These are phyloP conservation scores for Platyscapa corneri DNA, from an alignment of 1,140 invertebrate species.

Conservation along the genomic window DNA sequence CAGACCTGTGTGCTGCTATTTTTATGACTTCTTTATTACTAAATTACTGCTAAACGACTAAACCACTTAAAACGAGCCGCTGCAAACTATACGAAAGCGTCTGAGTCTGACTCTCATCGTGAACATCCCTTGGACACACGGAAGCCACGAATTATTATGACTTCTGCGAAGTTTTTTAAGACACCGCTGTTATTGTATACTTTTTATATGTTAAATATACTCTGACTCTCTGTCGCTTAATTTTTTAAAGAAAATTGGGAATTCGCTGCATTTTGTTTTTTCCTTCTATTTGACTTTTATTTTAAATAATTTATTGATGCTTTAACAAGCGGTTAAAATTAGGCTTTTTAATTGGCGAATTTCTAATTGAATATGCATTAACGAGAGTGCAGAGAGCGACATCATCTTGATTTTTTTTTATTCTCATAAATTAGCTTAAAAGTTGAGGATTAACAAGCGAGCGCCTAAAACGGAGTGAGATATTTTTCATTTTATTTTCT, in stretches of 20 bases:
- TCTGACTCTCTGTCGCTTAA: not conserved
- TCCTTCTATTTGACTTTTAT: not conserved
- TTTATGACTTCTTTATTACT: slow-evolving; percentile 52
- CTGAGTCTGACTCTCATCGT: slow-evolving; percentile 17
- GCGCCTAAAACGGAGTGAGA: slow-evolving; percentile 1
- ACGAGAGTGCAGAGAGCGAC: not conserved
- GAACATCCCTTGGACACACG: slow-evolving; percentile 32
- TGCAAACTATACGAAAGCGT: slow-evolving; percentile 25
- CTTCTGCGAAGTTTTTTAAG: slow-evolving; percentile 4
- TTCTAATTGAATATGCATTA: slow-evolving; percentile 27
- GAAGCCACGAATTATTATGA: slow-evolving; percentile 15
- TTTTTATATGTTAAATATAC: not conserved
- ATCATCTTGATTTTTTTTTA: not conserved
- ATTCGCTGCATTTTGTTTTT: not conserved
- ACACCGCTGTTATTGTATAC: not conserved
- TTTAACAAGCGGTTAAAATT: too few relatives aligned
- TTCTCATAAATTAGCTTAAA: slow-evolving; percentile 21
- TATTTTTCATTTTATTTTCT: not conserved
- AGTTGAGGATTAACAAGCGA: not conserved
- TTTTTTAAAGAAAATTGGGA: slow-evolving; percentile 20
- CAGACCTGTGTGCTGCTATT: slow-evolving; percentile 36
- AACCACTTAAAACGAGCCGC: slow-evolving; percentile 28
- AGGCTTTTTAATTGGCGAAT: not conserved
- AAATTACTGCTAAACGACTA: slow-evolving; percentile 43
- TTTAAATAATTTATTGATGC: not conserved